Base-by-base conservation (phyloP, 1,140 invertebrate genomes). In the Microplitis demolitor region DNA sequence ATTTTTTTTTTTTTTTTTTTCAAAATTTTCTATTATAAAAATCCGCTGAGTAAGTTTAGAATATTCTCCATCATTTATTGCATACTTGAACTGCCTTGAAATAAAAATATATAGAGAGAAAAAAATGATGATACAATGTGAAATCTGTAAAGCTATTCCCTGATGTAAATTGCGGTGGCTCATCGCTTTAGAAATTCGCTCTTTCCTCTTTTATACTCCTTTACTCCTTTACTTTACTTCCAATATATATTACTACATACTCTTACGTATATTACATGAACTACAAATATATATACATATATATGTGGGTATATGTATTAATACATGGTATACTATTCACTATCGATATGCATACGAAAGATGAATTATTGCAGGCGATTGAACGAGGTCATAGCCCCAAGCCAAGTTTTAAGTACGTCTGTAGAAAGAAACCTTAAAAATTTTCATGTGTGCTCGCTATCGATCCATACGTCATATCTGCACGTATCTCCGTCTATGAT, bases 311-410 rank as follows among this genome's bases (percentile, higher is more conserved):
- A 24, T 24, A 24, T 24, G 24, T 24, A 24, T 24, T 24, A 24
- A 24, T 61, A 45, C 39, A 45, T 45, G 6, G 39, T 0, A 24
- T 50, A 13, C 3, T 54, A 54, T 54, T 54, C 51, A 54, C 56
- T 51, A 54, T 67, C 66, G 39, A 67, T 45, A 45, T 67, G 66
- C 39, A 67, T 54, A 67, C 51, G 66, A 67, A 54, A 67, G 66
- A 67, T 67, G 66, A 67, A 67, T 67, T 67, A 67, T 67, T 53
- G 66, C 37, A 45, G 33, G 9, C 50, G 66, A 67, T 67, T 33
- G 66, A 67, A 67, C 50, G 45, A 31, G 45, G 66, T 67, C 24
- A 16, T 67, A 39, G 66, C 66, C 66, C 31, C 51, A 8, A 31
- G 66, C 51, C 16, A 67, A 67, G 50, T 45, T 67, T 67, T 67